Conservation (phyloP, 2,888 invertebrate genomes). For the Miltochrista miniata region DNA sequence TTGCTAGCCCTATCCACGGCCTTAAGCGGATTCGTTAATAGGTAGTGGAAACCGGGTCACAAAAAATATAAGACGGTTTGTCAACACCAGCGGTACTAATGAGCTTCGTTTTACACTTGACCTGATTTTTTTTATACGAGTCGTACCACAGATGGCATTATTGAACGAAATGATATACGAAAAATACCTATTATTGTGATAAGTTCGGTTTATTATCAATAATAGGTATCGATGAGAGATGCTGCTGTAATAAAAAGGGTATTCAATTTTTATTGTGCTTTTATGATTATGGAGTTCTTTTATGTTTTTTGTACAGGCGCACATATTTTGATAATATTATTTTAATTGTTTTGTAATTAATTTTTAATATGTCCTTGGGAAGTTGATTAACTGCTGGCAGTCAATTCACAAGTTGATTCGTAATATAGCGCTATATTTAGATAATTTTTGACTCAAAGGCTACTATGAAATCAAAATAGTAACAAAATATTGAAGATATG, state of each 20-base stretch:
- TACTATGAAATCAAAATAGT: too few species aligned
- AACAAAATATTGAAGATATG: too few species aligned
- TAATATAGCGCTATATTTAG: too few species aligned
- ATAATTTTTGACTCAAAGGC: too few species aligned
- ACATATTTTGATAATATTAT: not conserved
- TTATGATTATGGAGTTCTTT: slow-evolving; percentile 1
- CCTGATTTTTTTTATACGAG: slow-evolving; percentile 5
- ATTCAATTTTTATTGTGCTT: slow-evolving; percentile 1
- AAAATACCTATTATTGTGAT: too few species aligned
- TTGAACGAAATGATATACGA: not conserved
- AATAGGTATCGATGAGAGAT: not conserved
- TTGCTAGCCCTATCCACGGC: too few species aligned
- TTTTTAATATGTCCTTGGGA: not conserved
- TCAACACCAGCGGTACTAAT: slow-evolving; percentile 8
- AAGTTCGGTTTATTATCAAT: slow-evolving; percentile 5
- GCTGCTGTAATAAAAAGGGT: slow-evolving; percentile 1
- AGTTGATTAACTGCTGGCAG: too few species aligned
- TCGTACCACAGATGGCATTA: not conserved
- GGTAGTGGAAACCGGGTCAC: too few species aligned
- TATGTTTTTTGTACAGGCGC: not conserved
- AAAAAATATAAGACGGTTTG: not conserved
- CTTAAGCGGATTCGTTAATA: too few species aligned
- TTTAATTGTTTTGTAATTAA: not conserved
- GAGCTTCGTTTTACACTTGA: slow-evolving; percentile 9
- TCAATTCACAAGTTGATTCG: too few species aligned